Evolutionary conservation across 2,113 vertebrate species (phyloP), one percentile per base, ranked within the genome.

Genomic region (Chaenocephalus aceratus): DNA sequence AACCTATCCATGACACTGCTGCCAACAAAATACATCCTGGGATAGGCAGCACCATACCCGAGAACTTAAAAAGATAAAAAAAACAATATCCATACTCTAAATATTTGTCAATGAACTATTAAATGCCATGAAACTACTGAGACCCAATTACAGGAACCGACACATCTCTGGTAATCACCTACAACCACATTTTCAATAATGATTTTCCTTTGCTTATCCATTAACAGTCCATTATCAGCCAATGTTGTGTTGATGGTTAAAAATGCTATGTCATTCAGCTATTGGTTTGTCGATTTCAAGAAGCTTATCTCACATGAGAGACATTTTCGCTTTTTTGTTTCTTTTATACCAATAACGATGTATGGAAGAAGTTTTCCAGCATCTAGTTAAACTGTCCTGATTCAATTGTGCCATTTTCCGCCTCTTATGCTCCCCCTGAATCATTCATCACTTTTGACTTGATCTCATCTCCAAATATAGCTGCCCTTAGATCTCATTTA

Each of bases 251-350:
- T 61, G 61, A 57, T 60, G 36, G 10, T 45, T 65, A 10, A 76
- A 73, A 76, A 80, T 61, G 72, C 61, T 16, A 3, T 1, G 44
- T 75, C 76, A 85, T 75, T 77, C 59, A 77, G 34, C 36, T 10
- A 21, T 56, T 45, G 57, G 30, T 68, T 67, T 77, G 51, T 34
- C 64, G 63, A 41, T 45, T 46, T 62, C 49, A 30, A 15, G 5
- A 54, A 23, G 15, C 15, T 65, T 3, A 21, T 72, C 45, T 48
- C 15, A 53, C 9, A n/a, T 63, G 16, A 14, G 10, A 44, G 44
- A 0, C 65, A 46, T 41, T 13, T 10, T 56, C n/a, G 54, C 2
- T 10, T 10, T 14, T 63, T 21, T 44, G 12, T 59, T 53, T 65
- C 2, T 58, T 44, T 58, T 26, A 23, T 18, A 54, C 36, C 12